Conservation (phyloP, 2,797 vertebrate genomes). For the Pogonophryne albipinna region DNA sequence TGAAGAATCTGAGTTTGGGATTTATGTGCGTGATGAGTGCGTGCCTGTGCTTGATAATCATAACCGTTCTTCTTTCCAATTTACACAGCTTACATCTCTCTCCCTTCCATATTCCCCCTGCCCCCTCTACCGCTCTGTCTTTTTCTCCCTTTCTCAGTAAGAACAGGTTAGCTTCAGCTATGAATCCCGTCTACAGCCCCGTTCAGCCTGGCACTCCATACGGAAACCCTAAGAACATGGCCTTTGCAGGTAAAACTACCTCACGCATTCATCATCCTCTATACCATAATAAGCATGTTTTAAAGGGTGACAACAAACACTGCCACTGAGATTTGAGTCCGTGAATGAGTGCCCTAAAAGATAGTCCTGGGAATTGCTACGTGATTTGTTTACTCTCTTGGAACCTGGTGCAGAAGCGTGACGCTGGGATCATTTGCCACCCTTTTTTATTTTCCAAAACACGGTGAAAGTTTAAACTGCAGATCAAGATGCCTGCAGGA, state of each 20-base stretch:
- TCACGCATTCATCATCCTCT: not conserved
- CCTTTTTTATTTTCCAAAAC: not conserved
- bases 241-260: constrained; percentile 91
- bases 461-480: not conserved
- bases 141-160: constrained; percentile 79
- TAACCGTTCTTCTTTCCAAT: constrained; percentile 54
- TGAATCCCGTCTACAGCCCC: constrained; percentile 99
- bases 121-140: constrained; percentile 22
- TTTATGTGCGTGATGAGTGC: constrained; percentile 34
- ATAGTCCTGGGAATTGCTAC: not conserved
- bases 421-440: not conserved
- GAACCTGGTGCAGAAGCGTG: not conserved
- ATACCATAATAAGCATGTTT: not conserved
- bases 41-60: constrained; percentile 40
- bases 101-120: constrained; percentile 26
- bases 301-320: not conserved
- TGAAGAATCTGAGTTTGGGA: constrained; percentile 54
- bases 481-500: not conserved
- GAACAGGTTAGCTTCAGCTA: constrained; percentile 92
- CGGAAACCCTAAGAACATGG: constrained; percentile 98
- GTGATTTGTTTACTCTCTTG: not conserved
- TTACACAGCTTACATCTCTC: constrained; percentile 44
- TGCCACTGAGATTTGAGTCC: not conserved
- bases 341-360: not conserved
- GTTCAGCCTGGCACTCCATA: constrained; percentile 97